A percentile compares a stretch with the other conserved stretches of the same genome.
These are phyloP conservation scores for Porphyrio hochstetteri DNA, from an alignment of 2,113 vertebrate species.

Conservation along the genomic window DNA sequence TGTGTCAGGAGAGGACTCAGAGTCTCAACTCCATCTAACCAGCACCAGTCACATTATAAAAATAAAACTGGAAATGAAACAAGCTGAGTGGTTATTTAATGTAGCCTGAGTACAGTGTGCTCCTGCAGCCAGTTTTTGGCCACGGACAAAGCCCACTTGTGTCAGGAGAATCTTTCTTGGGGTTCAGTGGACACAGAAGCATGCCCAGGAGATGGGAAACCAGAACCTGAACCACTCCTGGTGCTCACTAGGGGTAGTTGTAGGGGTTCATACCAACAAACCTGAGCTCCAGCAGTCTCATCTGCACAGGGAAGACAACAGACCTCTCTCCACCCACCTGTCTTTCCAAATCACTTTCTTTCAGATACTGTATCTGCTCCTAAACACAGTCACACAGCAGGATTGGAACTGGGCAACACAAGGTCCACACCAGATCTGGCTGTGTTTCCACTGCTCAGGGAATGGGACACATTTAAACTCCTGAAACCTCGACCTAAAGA, in stretches of 20 bases:
- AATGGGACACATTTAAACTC: neutral
- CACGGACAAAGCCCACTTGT: neutral
- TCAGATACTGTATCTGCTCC: neutral
- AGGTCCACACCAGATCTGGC: neutral
- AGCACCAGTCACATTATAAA: neutral
- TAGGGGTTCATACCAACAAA: neutral
- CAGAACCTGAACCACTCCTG: neutral
- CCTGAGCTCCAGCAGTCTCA: neutral
- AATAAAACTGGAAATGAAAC: neutral
- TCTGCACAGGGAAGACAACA: neutral
- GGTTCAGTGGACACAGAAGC: neutral
- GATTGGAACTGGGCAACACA: neutral
- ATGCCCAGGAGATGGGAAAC: neutral
- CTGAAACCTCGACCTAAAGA: neutral
- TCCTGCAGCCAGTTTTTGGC: neutral
- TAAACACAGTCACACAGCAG: neutral
- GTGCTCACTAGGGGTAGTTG: neutral
- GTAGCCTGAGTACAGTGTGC: neutral
- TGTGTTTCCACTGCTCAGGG: neutral
- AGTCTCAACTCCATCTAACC: neutral
- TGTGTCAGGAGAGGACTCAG: neutral
- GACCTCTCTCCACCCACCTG: neutral
- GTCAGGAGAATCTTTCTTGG: neutral
- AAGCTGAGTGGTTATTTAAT: neutral
- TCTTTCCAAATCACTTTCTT: neutral